phyloP scores from a whole-genome alignment of 2,888 invertebrate species.

The Penaeus monodon region DNA sequence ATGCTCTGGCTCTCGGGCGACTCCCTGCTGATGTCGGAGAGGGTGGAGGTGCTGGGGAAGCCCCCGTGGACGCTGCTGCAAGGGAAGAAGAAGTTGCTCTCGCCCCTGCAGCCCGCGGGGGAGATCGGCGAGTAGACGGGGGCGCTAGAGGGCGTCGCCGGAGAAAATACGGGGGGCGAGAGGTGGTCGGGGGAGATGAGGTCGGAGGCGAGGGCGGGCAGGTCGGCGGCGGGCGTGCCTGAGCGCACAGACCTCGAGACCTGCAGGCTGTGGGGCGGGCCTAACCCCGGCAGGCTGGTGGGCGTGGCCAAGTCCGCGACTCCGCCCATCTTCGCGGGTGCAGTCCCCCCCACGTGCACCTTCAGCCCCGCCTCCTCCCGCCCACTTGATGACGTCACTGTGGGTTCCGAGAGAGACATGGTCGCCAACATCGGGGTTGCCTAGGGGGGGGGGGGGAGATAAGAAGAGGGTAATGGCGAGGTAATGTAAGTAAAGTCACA shows the following conservation, averaged over 20 bases:
- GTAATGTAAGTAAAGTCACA: too few species aligned
- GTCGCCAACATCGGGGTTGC: conserved; percentile 20
- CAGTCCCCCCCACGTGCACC: neutral
- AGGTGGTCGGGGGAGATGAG: conserved; percentile 28
- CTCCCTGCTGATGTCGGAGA: conserved; percentile 29
- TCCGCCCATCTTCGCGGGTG: conserved; percentile 24
- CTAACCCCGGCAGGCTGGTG: conserved; percentile 19
- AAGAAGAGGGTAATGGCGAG: too few species aligned
- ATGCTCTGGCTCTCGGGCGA: conserved; percentile 51
- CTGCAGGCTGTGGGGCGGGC: neutral
- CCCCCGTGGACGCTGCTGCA: neutral
- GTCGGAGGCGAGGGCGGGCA: conserved; percentile 34
- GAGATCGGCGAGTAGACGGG: conserved; percentile 40
- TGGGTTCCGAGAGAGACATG: conserved; percentile 50
- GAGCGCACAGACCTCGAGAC: neutral
- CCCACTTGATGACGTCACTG: conserved; percentile 48
- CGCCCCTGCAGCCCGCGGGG: conserved; percentile 18
- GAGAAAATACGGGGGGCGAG: conserved; percentile 33
- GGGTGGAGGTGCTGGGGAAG: conserved; percentile 26
- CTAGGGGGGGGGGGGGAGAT: neutral
- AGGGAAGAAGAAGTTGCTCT: conserved; percentile 37
- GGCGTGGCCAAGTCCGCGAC: conserved; percentile 23
- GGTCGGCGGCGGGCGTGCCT: conserved; percentile 22
- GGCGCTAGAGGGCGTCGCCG: conserved; percentile 15
- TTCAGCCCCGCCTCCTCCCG: conserved; percentile 50